Evolutionary conservation across 2,113 vertebrate genomes (phyloP).

Genomic region (Hassar affinis): DNA sequence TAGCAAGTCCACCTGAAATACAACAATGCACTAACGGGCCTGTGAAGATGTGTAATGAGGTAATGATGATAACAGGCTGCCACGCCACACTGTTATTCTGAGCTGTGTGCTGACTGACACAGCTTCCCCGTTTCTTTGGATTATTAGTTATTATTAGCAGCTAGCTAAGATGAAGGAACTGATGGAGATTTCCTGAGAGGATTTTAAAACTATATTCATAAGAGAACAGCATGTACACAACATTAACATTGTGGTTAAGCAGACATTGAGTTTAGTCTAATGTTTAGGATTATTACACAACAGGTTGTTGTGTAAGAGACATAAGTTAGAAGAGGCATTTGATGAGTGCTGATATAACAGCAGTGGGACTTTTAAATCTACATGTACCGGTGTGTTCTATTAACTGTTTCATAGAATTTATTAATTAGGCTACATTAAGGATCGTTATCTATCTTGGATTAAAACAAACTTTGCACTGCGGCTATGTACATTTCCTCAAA

Average conservation of each 20-base stretch:
- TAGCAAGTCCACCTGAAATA: conserved; percentile 32
- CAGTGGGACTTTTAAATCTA: too few species aligned
- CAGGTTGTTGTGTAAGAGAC: too few species aligned
- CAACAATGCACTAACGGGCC: conserved; percentile 30
- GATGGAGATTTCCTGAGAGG: neutral
- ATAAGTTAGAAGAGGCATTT: too few species aligned
- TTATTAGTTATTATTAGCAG: neutral
- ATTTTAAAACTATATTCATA: neutral
- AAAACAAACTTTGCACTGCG: too few species aligned
- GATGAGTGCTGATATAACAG: too few species aligned
- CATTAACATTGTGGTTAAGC: neutral
- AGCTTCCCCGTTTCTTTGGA: neutral
- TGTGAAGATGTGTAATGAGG: conserved; percentile 36
- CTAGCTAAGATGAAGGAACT: neutral
- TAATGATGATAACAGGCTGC: conserved; percentile 28
- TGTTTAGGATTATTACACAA: too few species aligned
- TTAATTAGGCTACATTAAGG: too few species aligned
- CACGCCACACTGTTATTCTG: neutral
- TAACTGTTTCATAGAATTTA: too few species aligned
- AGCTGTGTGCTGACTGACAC: neutral
- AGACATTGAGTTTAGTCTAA: neutral
- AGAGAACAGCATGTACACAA: neutral
- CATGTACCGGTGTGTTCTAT: too few species aligned
- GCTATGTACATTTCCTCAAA: too few species aligned
- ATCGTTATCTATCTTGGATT: too few species aligned